Percentiles rank a stretch among this genome's conserved stretches.
Evolutionary conservation across 2,113 vertebrate genomes (phyloP).

Genomic region (Tricholaema leucomelas): DNA sequence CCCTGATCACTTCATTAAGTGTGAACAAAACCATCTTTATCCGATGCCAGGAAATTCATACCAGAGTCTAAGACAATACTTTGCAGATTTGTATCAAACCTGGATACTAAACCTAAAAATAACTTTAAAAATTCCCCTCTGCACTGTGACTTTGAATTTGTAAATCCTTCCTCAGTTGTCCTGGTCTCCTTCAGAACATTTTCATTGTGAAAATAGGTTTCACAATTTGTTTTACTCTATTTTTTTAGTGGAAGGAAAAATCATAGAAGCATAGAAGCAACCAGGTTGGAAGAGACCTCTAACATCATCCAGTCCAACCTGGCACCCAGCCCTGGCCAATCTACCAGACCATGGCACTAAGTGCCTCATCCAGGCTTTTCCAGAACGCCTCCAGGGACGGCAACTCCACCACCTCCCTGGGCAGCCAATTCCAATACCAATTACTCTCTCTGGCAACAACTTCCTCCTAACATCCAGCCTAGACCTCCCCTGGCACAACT

Average conservation of each 20-base stretch:
- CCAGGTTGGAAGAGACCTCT: too few species aligned
- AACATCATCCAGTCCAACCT: too few species aligned
- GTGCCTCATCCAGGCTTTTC: too few species aligned
- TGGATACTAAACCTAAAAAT: background rate
- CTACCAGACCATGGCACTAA: too few species aligned
- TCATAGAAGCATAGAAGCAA: too few species aligned
- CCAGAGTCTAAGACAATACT: background rate
- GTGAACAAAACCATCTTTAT: background rate
- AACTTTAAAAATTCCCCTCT: background rate
- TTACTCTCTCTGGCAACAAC: too few species aligned
- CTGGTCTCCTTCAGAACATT: background rate
- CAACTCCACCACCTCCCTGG: too few species aligned
- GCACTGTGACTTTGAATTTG: background rate
- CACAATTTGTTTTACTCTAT: background rate
- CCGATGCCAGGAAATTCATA: background rate
- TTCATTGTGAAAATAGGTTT: background rate
- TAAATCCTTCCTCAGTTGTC: background rate
- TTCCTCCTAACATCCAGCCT: too few species aligned
- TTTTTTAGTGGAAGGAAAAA: background rate
- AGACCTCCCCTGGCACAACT: too few species aligned
- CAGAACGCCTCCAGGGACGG: too few species aligned
- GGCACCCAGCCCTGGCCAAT: too few species aligned
- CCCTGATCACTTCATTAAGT: background rate
- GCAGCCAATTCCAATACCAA: too few species aligned
- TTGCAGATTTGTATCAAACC: background rate